phyloP scores from a whole-genome alignment of 1,140 invertebrate species.

The Argopecten irradians region DNA sequence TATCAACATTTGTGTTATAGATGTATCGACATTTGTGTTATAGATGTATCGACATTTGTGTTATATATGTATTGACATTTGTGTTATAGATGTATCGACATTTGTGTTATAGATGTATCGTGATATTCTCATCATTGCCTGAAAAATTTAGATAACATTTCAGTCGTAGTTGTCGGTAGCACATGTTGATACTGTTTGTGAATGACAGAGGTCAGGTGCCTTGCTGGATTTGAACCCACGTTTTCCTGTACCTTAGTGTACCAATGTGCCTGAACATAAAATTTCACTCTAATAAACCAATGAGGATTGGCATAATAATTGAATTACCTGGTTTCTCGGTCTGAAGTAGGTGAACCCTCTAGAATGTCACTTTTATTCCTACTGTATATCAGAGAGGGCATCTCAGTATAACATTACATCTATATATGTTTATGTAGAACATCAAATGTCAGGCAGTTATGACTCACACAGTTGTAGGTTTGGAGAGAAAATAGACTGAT shows the following conservation, averaged over 20 bases:
- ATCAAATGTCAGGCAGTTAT: neutral
- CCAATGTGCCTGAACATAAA: neutral
- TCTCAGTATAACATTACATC: neutral
- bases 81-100: no score
- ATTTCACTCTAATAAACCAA: neutral
- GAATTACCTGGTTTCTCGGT: neutral
- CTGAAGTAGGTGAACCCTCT: neutral
- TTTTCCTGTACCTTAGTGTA: neutral
- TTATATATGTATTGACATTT: no score
- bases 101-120: no score
- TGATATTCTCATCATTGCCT: no score
- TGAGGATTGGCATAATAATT: neutral
- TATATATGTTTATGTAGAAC: neutral
- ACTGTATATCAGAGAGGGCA: neutral
- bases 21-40: no score
- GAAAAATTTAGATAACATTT: no score
- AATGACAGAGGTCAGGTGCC: neutral
- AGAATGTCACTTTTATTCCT: slow-evolving; percentile 6
- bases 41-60: no score
- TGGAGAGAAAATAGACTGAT: neutral
- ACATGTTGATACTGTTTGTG: no score
- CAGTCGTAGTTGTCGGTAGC: no score
- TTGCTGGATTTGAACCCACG: neutral
- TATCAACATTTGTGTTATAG: no score
- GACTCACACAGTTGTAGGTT: neutral